phyloP scores from a whole-genome alignment of 2,888 invertebrate genomes.

The Dryadula phaetusa region DNA sequence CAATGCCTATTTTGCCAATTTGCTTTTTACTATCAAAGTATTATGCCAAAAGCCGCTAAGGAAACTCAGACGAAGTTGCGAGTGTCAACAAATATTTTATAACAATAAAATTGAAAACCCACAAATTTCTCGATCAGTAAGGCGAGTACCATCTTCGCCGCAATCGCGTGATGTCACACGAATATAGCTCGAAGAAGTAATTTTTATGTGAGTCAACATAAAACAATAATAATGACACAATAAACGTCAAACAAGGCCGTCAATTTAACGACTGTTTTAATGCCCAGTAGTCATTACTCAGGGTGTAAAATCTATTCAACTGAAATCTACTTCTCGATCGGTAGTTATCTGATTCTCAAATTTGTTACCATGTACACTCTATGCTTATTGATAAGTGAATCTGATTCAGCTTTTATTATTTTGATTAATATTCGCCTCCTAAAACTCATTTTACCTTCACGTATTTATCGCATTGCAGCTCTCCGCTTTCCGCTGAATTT shows the following conservation, averaged over 20 bases:
- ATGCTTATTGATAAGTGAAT: not conserved
- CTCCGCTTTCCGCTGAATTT: too few species aligned
- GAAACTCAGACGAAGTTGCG: too few species aligned
- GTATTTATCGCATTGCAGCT: too few species aligned
- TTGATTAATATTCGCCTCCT: too few species aligned
- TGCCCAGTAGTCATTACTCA: slow-evolving; percentile 51
- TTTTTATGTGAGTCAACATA: slow-evolving; percentile 15
- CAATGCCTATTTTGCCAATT: too few species aligned
- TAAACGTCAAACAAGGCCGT: slow-evolving; percentile 57
- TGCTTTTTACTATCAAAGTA: too few species aligned
- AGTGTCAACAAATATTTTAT: too few species aligned
- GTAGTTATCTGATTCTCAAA: slow-evolving; percentile 33
- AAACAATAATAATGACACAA: slow-evolving; percentile 57
- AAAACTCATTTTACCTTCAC: too few species aligned
- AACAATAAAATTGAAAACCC: not conserved
- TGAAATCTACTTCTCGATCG: slow-evolving; percentile 50
- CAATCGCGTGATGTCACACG: slow-evolving; percentile 4
- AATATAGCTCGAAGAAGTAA: not conserved
- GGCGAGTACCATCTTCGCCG: not conserved
- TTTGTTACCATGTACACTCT: not conserved
- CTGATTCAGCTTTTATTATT: too few species aligned
- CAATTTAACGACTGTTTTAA: slow-evolving; percentile 63
- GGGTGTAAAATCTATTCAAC: slow-evolving; percentile 58
- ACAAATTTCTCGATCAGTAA: not conserved
- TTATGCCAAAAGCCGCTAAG: too few species aligned